Conservation (phyloP, 2,888 invertebrate species). For the Danaus chrysippus region DNA sequence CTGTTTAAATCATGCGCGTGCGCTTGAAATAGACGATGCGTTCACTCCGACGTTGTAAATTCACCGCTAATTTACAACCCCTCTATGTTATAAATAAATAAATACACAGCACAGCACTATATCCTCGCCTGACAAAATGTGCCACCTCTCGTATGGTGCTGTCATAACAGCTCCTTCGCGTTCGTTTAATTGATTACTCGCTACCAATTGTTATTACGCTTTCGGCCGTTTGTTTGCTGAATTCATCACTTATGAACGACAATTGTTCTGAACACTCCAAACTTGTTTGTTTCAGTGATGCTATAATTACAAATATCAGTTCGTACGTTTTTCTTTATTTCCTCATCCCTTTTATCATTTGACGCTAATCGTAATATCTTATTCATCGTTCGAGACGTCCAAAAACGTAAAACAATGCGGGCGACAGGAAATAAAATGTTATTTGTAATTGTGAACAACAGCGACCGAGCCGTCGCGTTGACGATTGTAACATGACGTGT, state of each 20-base stretch:
- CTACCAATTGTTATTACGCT: slow-evolving; percentile 8
- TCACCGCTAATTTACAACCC: slow-evolving; percentile 77
- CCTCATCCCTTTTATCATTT: neutral
- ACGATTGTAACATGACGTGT: slow-evolving; percentile 6
- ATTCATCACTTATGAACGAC: too few species aligned
- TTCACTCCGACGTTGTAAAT: slow-evolving; percentile 71
- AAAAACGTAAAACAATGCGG: slow-evolving; percentile 24
- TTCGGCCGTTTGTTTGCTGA: too few species aligned
- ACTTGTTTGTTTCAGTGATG: too few species aligned
- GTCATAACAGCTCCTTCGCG: slow-evolving; percentile 72
- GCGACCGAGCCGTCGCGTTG: neutral
- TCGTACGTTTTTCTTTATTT: neutral
- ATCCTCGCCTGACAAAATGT: slow-evolving; percentile 67
- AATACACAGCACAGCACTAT: slow-evolving; percentile 63
- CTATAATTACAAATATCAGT: too few species aligned
- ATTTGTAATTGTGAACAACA: slow-evolving; percentile 13
- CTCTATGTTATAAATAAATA: slow-evolving; percentile 76
- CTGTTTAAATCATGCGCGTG: slow-evolving; percentile 70
- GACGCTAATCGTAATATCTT: neutral
- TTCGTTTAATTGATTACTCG: slow-evolving; percentile 51
- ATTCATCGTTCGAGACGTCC: slow-evolving; percentile 7
- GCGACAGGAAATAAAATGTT: slow-evolving; percentile 25
- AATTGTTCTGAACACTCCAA: too few species aligned
- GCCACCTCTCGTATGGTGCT: slow-evolving; percentile 63
- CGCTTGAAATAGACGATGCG: slow-evolving; percentile 71